These are phyloP conservation scores for Conistra vaccinii DNA, from an alignment of 2,888 invertebrate species.

Conservation along the genomic window DNA sequence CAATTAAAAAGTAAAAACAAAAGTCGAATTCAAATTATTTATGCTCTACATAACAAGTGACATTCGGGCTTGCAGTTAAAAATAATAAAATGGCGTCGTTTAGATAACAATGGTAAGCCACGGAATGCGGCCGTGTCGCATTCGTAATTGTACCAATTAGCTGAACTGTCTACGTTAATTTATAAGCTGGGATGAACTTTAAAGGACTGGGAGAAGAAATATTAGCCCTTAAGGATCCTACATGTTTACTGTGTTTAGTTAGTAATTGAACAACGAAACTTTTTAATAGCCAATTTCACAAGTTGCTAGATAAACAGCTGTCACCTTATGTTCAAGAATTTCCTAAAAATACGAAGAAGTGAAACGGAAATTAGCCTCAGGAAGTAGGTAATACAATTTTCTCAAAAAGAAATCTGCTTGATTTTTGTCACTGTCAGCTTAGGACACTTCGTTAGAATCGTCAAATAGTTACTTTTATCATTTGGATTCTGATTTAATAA, in stretches of 20 bases:
- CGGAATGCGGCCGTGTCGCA: conserved; percentile 81
- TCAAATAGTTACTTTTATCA: conserved; percentile 60
- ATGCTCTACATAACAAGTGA: conserved; percentile 73
- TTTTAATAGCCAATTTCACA: background rate
- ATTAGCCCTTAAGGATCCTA: conserved; percentile 44
- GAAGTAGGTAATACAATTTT: conserved; percentile 32
- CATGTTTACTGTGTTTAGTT: background rate
- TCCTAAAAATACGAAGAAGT: background rate
- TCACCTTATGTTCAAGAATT: background rate
- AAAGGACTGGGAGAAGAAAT: conserved; percentile 58
- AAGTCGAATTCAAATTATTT: conserved; percentile 66
- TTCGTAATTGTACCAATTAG: conserved; percentile 85
- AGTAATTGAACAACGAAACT: background rate
- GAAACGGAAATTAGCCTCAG: conserved; percentile 15
- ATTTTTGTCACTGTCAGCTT: conserved; percentile 34
- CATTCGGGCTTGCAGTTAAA: conserved; percentile 67
- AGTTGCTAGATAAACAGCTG: background rate
- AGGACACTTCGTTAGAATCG: conserved; percentile 56
- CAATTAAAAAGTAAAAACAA: conserved; percentile 47
- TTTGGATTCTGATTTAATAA: conserved; percentile 53
- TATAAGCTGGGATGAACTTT: conserved; percentile 74
- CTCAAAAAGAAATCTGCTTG: conserved; percentile 29
- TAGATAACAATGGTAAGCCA: conserved; percentile 70
- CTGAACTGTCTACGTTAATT: conserved; percentile 81
- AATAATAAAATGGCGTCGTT: conserved; percentile 71